Evolutionary conservation across 2,113 vertebrate species (phyloP).

Genomic region (Daphoenositta chrysoptera): DNA sequence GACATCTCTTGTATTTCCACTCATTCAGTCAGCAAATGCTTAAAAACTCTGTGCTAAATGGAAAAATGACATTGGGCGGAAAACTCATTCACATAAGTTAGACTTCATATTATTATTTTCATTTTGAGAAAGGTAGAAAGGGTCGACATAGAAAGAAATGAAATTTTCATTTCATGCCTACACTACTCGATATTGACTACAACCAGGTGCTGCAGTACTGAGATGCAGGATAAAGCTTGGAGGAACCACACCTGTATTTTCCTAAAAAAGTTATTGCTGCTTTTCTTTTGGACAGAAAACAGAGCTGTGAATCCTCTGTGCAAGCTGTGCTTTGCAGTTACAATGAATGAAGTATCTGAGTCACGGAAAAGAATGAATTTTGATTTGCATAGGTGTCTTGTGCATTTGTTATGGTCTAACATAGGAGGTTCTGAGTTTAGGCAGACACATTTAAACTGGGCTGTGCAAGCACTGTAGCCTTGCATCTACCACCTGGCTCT

Average conservation of each 20-base stretch:
- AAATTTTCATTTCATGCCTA: background rate
- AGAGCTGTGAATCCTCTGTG: background rate
- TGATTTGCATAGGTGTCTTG: background rate
- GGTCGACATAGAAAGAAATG: background rate
- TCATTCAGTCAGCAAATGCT: background rate
- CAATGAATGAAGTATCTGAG: background rate
- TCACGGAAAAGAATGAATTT: background rate
- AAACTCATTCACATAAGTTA: background rate
- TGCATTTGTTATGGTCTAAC: background rate
- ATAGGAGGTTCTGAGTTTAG: background rate
- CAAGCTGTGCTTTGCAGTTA: background rate
- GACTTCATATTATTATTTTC: background rate
- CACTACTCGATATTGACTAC: accelerated
- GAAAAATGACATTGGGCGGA: background rate
- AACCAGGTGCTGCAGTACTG: background rate
- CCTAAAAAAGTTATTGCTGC: background rate
- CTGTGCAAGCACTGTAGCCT: background rate
- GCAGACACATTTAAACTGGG: background rate
- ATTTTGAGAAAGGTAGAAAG: background rate
- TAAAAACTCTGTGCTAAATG: background rate
- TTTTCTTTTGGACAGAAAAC: background rate
- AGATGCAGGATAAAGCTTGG: background rate
- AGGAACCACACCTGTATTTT: background rate
- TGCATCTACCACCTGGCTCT: background rate
- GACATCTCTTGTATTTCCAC: background rate